Conservation (phyloP, 2,797 vertebrate species). For the Melanotaenia parkinsoni region DNA sequence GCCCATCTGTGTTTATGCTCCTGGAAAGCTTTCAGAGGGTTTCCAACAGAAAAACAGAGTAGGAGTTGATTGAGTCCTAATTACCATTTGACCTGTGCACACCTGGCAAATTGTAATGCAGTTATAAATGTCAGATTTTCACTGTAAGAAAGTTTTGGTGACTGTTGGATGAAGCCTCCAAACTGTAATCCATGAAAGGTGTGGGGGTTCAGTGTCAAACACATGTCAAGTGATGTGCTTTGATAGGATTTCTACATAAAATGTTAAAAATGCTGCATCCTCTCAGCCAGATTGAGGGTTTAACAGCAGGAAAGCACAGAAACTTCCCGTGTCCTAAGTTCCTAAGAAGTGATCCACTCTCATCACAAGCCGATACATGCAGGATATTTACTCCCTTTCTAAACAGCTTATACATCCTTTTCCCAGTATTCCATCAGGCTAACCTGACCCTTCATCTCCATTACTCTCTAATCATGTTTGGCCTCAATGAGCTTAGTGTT, state of each 20-base stretch:
- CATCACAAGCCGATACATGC: conserved; percentile 14
- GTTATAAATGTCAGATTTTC: conserved; percentile 12
- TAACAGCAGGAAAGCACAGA: background rate
- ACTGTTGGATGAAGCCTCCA: conserved; percentile 3
- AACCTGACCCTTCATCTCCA: conserved; percentile 45
- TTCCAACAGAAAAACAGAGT: conserved; percentile 2
- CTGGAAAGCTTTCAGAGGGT: background rate
- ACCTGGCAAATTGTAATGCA: conserved; percentile 4
- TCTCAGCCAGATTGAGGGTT: background rate
- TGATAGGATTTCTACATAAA: conserved; percentile 12
- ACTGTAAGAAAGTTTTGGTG: conserved; percentile 9
- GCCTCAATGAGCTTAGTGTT: conserved; percentile 28
- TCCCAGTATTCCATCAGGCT: conserved; percentile 19
- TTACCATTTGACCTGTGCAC: conserved; percentile 6
- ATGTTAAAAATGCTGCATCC: background rate
- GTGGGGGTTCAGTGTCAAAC: background rate
- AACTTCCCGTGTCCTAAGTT: too few species aligned
- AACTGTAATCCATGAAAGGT: background rate
- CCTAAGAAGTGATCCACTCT: background rate
- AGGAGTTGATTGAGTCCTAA: background rate
- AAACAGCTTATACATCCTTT: conserved; percentile 32
- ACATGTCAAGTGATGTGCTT: background rate
- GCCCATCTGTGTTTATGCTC: conserved; percentile 9
- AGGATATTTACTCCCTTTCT: conserved; percentile 22
- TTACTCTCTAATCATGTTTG: conserved; percentile 44